Base-by-base conservation (phyloP, 2,797 vertebrate species). In the Erethizon dorsatum region DNA sequence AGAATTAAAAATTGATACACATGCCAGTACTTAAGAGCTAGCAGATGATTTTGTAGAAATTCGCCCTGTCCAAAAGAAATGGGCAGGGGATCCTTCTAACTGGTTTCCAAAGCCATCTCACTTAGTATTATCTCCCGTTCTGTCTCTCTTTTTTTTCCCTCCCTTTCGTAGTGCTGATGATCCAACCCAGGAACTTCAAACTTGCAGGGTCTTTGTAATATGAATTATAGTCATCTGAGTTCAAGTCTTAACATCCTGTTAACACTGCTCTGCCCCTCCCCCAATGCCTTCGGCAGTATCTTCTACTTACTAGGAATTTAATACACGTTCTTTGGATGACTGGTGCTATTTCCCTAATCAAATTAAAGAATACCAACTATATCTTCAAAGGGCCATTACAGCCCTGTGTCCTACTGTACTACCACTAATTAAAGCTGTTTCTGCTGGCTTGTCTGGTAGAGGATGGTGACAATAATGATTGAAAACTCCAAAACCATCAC, bases 1-100 rank as follows among this genome's bases (percentile, higher is more conserved):
- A 94, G 37, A 97, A 83, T 83, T 92, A 91, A 92, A 80, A 93
- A 26, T 45, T 61, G 24, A 69, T 28, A 26, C 45, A 96, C 33
- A 69, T 2, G 0, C 20, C 54, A 87, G 52, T 1, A 93, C 47
- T 0, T 0, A 89, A 97, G 67, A 92, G 71, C 2, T 67, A 18
- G 65, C 69, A 84, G 45, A 33, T 86, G 50, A 89, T 88, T 93
- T 52, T 83, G 18, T 20, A 83, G 71, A 91, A 86, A 77, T 83
- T 93, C 31, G 71, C 37, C 54, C 92, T 83, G 54, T 54, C 50
- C 57, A 94, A 28, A 96, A 87, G 50, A 94, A 96, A 26, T 22
- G 22, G 15, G 20, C 12, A 14, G 3, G 3, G 8, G 20, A 22
- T 59, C 54, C 61, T 87, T 71, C 69, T 80, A 71, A 88, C 0